phyloP scores from a whole-genome alignment of 2,797 vertebrate species.

The Lepus oiostolus region DNA sequence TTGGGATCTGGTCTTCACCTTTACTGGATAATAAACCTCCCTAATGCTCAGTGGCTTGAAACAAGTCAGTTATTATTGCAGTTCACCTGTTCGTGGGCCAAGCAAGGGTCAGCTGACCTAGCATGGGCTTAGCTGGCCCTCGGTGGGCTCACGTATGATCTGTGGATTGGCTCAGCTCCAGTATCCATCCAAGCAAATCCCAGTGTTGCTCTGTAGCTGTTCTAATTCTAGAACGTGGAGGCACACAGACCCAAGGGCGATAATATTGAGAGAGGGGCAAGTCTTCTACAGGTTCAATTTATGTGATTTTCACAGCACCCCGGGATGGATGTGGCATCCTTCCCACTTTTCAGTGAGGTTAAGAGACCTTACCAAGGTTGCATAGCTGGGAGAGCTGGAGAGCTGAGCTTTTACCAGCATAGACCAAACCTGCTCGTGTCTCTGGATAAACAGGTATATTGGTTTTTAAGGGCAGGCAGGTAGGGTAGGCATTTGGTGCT shows the following conservation, averaged over 20 bases:
- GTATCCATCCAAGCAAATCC: not conserved
- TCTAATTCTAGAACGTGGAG: conserved; percentile 1
- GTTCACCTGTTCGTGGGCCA: not conserved
- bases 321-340: not conserved
- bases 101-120: not conserved
- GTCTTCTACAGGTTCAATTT: not conserved
- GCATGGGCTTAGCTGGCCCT: not conserved
- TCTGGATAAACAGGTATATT: not conserved
- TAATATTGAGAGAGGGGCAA: not conserved
- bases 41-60: not conserved
- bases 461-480: not conserved
- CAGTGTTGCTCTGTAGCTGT: not conserved
- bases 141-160: not conserved
- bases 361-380: not conserved
- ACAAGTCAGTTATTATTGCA: not conserved
- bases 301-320: not conserved
- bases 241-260: not conserved
- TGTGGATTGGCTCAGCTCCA: not conserved
- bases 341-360: conserved; percentile 37
- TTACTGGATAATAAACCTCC: not conserved
- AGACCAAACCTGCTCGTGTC: not conserved
- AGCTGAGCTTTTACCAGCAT: not conserved
- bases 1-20: not conserved
- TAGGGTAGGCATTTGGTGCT: no score
- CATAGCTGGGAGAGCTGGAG: conserved; percentile 37